Evolutionary conservation across 2,113 vertebrate species (phyloP), one percentile per base, ranked within the genome.

Genomic region (Beaufortia kweichowensis): DNA sequence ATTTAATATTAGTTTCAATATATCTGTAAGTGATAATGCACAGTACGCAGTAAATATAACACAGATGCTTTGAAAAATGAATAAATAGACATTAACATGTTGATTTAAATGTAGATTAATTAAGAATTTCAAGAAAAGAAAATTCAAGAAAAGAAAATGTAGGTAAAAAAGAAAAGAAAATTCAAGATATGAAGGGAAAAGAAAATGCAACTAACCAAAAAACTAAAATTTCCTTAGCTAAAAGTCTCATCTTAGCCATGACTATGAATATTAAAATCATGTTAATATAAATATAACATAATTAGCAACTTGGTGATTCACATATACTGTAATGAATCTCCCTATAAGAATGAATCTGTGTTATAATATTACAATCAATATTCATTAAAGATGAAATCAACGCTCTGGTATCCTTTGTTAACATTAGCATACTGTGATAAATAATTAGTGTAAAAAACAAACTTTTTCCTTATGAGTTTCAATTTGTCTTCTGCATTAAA

Each of bases 371-470:
- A 23, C 28, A 55, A 55, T 69, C 48, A 55, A 55, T 69, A 69
- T 69, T 55, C 28, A 55, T 69, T 53, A 69, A 17, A 12, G 14
- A 28, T 55, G 28, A 69, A 67, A 26, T n/a, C 29, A 29, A 69
- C 5, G 14, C 66, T 33, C 35, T 7, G 8, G 48, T 55, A 55
- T 55, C 48, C 46, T 69, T 48, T 55, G 19, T 17, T 53, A 68
- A 68, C 17, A 69, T 69, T 55, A 55, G 46, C 66, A 69, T 33
- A 55, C 11, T 12, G 14, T 55, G n/a, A 69, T 69, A 69, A 33
- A 69, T 69, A 67, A 67, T 67, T 67, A 48, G 43, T 12, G 41
- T 28, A 15, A 19, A 14, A 69, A n/a, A 59, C 11, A n/a, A 39
- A 57, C 31, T 71, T 39, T 41, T 26, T 71, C 33, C 12, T 69